Percentiles rank a stretch among this genome's conserved stretches.
phyloP scores from a whole-genome alignment of 1,140 invertebrate species.

The Drosophila subpulchrella region DNA sequence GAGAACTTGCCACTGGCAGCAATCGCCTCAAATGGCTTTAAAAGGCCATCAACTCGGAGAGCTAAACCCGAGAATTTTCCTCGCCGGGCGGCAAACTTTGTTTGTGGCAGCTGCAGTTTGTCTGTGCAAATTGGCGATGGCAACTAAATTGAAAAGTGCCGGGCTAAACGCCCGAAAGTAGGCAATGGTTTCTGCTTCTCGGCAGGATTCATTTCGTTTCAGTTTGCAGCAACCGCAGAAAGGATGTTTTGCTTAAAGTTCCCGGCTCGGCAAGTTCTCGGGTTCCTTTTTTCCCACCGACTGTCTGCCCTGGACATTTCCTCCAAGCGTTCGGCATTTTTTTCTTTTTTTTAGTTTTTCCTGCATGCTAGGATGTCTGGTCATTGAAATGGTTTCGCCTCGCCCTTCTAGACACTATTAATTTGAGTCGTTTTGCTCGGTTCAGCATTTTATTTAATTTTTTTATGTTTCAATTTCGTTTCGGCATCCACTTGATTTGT shows the following conservation, averaged over 20 bases:
- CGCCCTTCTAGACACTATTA: conserved; percentile 44
- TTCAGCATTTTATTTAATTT: conserved; percentile 48
- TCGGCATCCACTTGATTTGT: conserved; percentile 46
- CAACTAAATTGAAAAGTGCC: conserved; percentile 78
- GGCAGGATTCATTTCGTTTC: conserved; percentile 19
- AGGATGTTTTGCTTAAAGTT: conserved; percentile 52
- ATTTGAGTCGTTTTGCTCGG: conserved; percentile 49
- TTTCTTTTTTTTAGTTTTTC: background rate
- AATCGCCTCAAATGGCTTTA: conserved; percentile 66
- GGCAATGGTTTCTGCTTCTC: conserved; percentile 54
- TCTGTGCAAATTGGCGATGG: conserved; percentile 73
- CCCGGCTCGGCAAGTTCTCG: conserved; percentile 3
- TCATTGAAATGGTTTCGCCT: conserved; percentile 40
- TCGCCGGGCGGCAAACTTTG: conserved; percentile 46
- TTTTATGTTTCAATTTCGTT: conserved; percentile 23
- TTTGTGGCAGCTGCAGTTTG: conserved; percentile 73
- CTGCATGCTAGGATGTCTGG: conserved; percentile 50
- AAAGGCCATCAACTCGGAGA: conserved; percentile 73
- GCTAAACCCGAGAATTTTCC: conserved; percentile 60
- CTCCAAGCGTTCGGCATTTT: conserved; percentile 19
- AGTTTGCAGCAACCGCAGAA: conserved; percentile 25
- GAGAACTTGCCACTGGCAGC: conserved; percentile 55
- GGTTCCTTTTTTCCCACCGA: conserved; percentile 14
- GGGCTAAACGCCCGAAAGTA: conserved; percentile 64
- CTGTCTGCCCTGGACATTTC: conserved; percentile 48